These are phyloP conservation scores for Anadara kagoshimensis DNA, from an alignment of 1,140 invertebrate genomes.

Conservation along the genomic window DNA sequence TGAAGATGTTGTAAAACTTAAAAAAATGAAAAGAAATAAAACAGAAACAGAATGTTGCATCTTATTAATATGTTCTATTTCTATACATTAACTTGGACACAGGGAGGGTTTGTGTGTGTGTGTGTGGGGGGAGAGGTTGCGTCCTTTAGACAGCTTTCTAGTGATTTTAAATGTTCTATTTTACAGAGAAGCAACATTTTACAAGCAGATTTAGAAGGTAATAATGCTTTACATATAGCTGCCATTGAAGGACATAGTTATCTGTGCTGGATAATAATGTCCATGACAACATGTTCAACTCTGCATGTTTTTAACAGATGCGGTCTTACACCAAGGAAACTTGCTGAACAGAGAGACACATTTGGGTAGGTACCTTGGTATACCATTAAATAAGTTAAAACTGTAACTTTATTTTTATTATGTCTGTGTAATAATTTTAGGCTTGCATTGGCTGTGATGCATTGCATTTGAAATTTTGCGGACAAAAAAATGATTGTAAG, in stretches of 20 bases:
- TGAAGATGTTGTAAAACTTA: too few relatives aligned
- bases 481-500: too few relatives aligned
- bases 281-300: slow-evolving; percentile 36
- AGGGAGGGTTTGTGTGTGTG: too few relatives aligned
- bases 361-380: slow-evolving; percentile 50
- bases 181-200: slow-evolving; percentile 57
- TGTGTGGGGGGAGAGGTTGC: too few relatives aligned
- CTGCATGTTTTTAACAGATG: slow-evolving; percentile 56
- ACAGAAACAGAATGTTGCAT: too few relatives aligned
- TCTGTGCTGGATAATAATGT: slow-evolving; percentile 60
- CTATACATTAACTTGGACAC: too few relatives aligned
- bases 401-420: too few relatives aligned
- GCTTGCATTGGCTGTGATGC: too few relatives aligned
- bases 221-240: slow-evolving; percentile 63
- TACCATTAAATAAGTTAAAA: not conserved
- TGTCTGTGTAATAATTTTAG: too few relatives aligned
- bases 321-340: slow-evolving; percentile 58
- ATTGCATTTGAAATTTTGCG: too few relatives aligned
- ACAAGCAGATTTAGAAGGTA: slow-evolving; percentile 55
- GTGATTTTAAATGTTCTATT: slow-evolving; percentile 3
- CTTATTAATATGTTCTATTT: too few relatives aligned
- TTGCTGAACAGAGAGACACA: slow-evolving; percentile 51
- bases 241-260: slow-evolving; percentile 57
- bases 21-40: too few relatives aligned
- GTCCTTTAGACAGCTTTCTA: not conserved